phyloP scores from a whole-genome alignment of 2,888 invertebrate genomes.

The Phorcus lineatus region DNA sequence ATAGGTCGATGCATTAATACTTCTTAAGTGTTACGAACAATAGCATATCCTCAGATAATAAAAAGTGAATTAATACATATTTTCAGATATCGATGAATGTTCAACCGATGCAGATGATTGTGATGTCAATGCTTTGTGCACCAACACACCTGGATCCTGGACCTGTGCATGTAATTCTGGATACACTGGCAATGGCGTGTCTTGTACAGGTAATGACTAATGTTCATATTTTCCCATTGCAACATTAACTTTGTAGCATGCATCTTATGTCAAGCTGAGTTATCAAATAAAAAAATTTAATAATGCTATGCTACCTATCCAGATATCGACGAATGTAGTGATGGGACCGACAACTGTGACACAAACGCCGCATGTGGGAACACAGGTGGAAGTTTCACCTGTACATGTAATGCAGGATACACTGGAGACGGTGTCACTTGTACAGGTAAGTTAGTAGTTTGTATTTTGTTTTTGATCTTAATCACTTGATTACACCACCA shows the following conservation, averaged over 20 bases:
- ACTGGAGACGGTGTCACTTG: neutral
- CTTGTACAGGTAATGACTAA: neutral
- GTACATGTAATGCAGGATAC: neutral
- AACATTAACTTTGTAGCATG: too few species aligned
- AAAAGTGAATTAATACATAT: neutral
- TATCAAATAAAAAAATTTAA: too few species aligned
- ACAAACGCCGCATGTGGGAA: neutral
- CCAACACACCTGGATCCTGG: neutral
- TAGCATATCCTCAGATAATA: too few species aligned
- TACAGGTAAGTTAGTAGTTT: neutral
- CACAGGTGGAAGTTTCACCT: neutral
- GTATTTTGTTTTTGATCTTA: too few species aligned
- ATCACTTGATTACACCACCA: too few species aligned
- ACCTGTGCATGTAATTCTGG: neutral
- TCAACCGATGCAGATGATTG: neutral
- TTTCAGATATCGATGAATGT: slow-evolving; percentile 12
- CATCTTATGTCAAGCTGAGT: too few species aligned
- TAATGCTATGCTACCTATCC: too few species aligned
- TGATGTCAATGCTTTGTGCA: neutral
- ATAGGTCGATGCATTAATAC: too few species aligned
- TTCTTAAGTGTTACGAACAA: too few species aligned
- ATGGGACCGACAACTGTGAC: neutral
- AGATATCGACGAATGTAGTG: neutral
- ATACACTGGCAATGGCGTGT: neutral
- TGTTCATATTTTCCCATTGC: too few species aligned